Conservation (phyloP, 2,888 invertebrate genomes). For the Limnephilus auricula region DNA sequence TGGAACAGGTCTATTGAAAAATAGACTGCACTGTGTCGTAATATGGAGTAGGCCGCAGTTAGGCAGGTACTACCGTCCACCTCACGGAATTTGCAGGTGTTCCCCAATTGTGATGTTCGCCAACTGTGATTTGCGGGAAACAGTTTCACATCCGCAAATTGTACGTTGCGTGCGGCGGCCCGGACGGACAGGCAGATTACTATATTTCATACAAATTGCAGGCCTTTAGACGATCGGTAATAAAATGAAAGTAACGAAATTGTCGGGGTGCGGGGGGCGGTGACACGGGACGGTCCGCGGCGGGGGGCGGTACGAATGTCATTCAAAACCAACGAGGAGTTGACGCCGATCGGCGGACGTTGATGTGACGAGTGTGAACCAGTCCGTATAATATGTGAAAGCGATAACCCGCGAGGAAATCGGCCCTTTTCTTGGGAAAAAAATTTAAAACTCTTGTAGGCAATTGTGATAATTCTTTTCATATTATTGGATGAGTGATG, state of each 20-base stretch:
- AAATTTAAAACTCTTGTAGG: neutral
- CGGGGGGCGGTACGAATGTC: conserved; percentile 9
- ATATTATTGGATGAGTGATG: neutral
- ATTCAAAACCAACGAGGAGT: conserved; percentile 24
- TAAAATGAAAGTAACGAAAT: conserved; percentile 64
- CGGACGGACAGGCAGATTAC: conserved; percentile 57
- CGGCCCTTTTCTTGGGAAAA: neutral
- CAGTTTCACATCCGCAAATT: conserved; percentile 61
- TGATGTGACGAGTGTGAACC: conserved; percentile 40
- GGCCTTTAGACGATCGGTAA: conserved; percentile 60
- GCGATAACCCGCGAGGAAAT: neutral
- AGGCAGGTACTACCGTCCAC: neutral
- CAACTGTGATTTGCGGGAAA: conserved; percentile 49
- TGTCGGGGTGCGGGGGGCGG: conserved; percentile 20
- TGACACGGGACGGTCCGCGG: neutral
- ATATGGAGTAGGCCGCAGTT: neutral
- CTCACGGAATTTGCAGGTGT: neutral
- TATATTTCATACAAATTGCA: conserved; percentile 60
- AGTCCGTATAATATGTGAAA: conserved; percentile 24
- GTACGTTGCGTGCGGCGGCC: conserved; percentile 53
- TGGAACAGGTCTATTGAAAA: neutral
- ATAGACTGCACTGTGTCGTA: neutral
- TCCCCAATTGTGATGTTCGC: conserved; percentile 16
- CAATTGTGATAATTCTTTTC: neutral
- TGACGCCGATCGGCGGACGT: conserved; percentile 9